phyloP scores from a whole-genome alignment of 2,888 invertebrate genomes.

The Gasteruption jaculator region DNA sequence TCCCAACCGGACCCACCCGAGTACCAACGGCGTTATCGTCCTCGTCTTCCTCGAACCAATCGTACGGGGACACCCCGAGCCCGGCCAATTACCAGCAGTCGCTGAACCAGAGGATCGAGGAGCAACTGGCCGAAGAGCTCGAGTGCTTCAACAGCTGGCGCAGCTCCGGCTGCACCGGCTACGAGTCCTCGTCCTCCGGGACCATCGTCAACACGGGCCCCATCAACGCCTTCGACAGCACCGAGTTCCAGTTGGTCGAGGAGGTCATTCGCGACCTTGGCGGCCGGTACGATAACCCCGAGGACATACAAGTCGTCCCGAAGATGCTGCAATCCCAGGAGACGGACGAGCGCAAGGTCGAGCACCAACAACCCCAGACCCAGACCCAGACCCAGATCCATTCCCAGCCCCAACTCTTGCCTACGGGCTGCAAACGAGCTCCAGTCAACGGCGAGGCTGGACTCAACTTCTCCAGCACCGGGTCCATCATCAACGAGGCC shows the following conservation, averaged over 20 bases:
- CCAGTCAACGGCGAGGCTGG: neutral
- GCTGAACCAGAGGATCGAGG: constrained; percentile 26
- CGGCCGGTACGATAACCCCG: constrained; percentile 10
- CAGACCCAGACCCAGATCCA: neutral
- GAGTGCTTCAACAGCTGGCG: constrained; percentile 23
- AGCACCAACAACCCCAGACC: neutral
- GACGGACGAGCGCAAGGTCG: constrained; percentile 11
- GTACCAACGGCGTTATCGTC: constrained; percentile 26
- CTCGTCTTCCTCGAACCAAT: constrained; percentile 37
- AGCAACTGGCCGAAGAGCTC: constrained; percentile 26
- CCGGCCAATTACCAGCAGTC: constrained; percentile 32
- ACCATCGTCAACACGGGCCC: constrained; percentile 25
- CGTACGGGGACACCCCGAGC: constrained; percentile 35
- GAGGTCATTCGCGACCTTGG: constrained; percentile 29
- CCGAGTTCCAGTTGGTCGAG: constrained; percentile 34
- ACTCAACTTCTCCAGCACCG: constrained; percentile 8
- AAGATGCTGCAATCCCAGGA: constrained; percentile 1
- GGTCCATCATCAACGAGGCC: constrained; percentile 12
- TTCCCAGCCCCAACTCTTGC: neutral
- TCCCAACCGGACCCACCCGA: constrained; percentile 17
- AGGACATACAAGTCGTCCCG: constrained; percentile 32
- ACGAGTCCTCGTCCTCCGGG: constrained; percentile 24
- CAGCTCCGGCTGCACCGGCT: constrained; percentile 18
- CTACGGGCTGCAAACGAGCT: neutral
- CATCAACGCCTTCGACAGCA: constrained; percentile 25